A percentile compares a stretch with the other conserved stretches of the same genome.
phyloP scores from a whole-genome alignment of 2,113 vertebrate species.

The Suricata suricatta region DNA sequence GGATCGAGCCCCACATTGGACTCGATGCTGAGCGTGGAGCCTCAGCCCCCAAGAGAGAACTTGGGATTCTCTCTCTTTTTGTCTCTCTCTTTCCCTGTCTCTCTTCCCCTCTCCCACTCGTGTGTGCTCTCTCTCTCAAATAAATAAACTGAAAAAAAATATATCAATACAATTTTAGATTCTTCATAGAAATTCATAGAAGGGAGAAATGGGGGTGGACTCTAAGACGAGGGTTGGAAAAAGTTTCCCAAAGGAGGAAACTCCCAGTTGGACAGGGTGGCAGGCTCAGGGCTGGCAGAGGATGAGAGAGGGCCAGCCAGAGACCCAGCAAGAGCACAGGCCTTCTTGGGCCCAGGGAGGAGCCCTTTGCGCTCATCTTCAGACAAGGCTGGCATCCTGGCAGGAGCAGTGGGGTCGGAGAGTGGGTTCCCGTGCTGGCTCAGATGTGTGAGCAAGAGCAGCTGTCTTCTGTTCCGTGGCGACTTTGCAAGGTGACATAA shows the following conservation, averaged over 20 bases:
- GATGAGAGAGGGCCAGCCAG: neutral
- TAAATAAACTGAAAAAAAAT: too few species aligned
- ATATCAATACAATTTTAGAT: neutral
- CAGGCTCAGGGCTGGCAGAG: neutral
- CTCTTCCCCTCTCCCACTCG: too few species aligned
- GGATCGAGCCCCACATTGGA: too few species aligned
- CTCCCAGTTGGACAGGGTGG: neutral
- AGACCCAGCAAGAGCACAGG: neutral
- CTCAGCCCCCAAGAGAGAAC: too few species aligned
- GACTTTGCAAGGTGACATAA: neutral
- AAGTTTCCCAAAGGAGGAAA: neutral
- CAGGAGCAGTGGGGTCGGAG: neutral
- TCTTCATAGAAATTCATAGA: neutral
- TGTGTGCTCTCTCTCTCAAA: too few species aligned
- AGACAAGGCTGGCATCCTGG: neutral
- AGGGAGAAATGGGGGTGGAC: neutral
- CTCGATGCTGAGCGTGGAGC: too few species aligned
- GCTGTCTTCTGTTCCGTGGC: neutral
- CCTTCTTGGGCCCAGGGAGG: accelerated
- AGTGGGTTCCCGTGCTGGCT: accelerated
- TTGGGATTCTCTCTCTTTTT: too few species aligned
- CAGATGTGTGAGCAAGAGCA: neutral
- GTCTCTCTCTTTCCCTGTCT: too few species aligned
- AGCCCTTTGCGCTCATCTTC: neutral
- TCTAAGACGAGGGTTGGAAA: neutral